phyloP scores from a whole-genome alignment of 2,113 vertebrate species.

The Cynoglossus semilaevis region DNA sequence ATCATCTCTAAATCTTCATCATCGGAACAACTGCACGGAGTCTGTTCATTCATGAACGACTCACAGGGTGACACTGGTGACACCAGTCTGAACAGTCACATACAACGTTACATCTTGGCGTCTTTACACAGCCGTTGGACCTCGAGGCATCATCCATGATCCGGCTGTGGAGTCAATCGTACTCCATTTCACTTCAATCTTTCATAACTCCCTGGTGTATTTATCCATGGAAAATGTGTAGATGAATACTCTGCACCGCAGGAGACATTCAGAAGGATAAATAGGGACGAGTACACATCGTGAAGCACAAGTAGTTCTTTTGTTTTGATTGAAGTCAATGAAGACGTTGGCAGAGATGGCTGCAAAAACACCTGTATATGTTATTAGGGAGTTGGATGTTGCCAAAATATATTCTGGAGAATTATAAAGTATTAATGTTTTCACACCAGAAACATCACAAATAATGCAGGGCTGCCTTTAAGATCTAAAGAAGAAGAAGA shows the following conservation, averaged over 20 bases:
- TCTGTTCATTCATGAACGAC: constrained; percentile 11
- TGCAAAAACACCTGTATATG: too few relatives aligned
- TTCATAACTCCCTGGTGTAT: constrained; percentile 9
- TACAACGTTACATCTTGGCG: too few relatives aligned
- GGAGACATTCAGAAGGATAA: background rate
- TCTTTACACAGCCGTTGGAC: background rate
- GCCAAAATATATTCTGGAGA: too few relatives aligned
- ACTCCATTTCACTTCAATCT: constrained; percentile 36
- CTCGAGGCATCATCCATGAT: constrained; percentile 33
- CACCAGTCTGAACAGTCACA: constrained; percentile 8
- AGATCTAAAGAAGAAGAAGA: too few relatives aligned
- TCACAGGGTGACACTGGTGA: constrained; percentile 1
- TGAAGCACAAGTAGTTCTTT: background rate
- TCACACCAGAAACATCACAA: too few relatives aligned
- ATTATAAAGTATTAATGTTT: too few relatives aligned
- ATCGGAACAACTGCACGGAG: constrained; percentile 15
- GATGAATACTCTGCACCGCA: background rate
- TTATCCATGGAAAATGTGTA: constrained; percentile 2
- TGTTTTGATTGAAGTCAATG: background rate
- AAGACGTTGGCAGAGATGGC: too few relatives aligned
- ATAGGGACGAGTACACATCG: constrained; percentile 15
- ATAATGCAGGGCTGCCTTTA: too few relatives aligned
- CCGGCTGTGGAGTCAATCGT: constrained; percentile 16
- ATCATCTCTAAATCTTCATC: constrained; percentile 26
- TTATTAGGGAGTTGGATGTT: too few relatives aligned